Percentiles rank a stretch among this genome's conserved stretches.
Conservation (phyloP, 2,888 invertebrate genomes). For the Agrochola macilenta region DNA sequence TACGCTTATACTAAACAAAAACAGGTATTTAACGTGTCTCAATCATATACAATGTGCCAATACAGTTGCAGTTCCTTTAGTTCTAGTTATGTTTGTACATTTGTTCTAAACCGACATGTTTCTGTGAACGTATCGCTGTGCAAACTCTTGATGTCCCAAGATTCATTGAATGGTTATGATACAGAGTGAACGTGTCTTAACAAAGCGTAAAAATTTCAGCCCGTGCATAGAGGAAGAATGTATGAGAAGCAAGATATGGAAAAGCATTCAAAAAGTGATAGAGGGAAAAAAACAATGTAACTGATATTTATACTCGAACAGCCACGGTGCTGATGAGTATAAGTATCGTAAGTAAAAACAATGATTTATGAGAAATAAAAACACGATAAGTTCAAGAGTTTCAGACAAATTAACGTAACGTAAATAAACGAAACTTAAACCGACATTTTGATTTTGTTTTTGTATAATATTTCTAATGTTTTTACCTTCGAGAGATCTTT, state of each 20-base stretch:
- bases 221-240: slow-evolving; percentile 89
- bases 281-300: slow-evolving; percentile 82
- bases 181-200: slow-evolving; percentile 87
- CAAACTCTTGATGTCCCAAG: slow-evolving; percentile 83
- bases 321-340: slow-evolving; percentile 74
- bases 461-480: slow-evolving; percentile 88
- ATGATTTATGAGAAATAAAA: slow-evolving; percentile 80
- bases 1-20: slow-evolving; percentile 76
- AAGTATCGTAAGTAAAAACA: slow-evolving; percentile 82
- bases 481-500: slow-evolving; percentile 99
- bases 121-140: slow-evolving; percentile 85
- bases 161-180: slow-evolving; percentile 83
- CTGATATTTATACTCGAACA: slow-evolving; percentile 82
- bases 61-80: slow-evolving; percentile 70
- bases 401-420: slow-evolving; percentile 79
- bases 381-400: slow-evolving; percentile 74
- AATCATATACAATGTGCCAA: slow-evolving; percentile 82
- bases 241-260: slow-evolving; percentile 89
- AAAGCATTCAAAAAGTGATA: slow-evolving; percentile 89
- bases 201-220: slow-evolving; percentile 88
- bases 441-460: slow-evolving; percentile 81
- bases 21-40: slow-evolving; percentile 75
- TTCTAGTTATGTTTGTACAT: slow-evolving; percentile 74
- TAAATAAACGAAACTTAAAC: slow-evolving; percentile 83
- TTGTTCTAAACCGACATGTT: slow-evolving; percentile 79